Evolutionary conservation across 2,888 invertebrate species (phyloP).

Genomic region (Drosophila parthenogenetica): DNA sequence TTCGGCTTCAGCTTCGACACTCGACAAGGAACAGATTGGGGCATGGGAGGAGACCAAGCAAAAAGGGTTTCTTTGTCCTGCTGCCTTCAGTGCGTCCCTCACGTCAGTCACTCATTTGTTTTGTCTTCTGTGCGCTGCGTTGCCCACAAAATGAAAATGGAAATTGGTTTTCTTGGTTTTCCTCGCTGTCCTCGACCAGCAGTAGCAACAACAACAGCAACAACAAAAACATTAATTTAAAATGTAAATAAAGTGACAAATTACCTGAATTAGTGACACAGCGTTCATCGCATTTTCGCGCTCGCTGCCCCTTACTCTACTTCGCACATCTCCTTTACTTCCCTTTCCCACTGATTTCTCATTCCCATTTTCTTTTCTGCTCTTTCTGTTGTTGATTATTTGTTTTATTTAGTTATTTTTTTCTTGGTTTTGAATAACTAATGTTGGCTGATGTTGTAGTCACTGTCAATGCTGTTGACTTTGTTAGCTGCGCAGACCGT

Average conservation of each 20-base stretch:
- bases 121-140: conserved; percentile 67
- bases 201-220: conserved; percentile 34
- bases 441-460: conserved; percentile 27
- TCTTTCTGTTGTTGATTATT: conserved; percentile 38
- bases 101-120: conserved; percentile 76
- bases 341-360: conserved; percentile 14
- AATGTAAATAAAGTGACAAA: conserved; percentile 81
- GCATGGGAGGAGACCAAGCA: neutral
- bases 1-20: conserved; percentile 29
- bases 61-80: conserved; percentile 50
- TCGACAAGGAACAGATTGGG: neutral
- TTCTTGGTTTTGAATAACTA: conserved; percentile 38
- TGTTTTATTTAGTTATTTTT: conserved; percentile 25
- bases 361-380: neutral
- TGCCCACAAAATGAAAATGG: conserved; percentile 74
- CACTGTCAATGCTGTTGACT: conserved; percentile 41
- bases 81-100: conserved; percentile 40
- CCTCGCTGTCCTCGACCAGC: conserved; percentile 46
- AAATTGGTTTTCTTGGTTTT: conserved; percentile 77
- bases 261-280: conserved; percentile 78
- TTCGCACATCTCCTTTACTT: neutral
- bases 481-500: conserved; percentile 49
- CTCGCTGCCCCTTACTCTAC: conserved; percentile 38
- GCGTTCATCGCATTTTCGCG: conserved; percentile 58
- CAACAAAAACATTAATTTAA: conserved; percentile 68